Evolutionary conservation across 2,888 invertebrate genomes (phyloP), one percentile per base, ranked within the genome.

Genomic region (Luperina testacea): DNA sequence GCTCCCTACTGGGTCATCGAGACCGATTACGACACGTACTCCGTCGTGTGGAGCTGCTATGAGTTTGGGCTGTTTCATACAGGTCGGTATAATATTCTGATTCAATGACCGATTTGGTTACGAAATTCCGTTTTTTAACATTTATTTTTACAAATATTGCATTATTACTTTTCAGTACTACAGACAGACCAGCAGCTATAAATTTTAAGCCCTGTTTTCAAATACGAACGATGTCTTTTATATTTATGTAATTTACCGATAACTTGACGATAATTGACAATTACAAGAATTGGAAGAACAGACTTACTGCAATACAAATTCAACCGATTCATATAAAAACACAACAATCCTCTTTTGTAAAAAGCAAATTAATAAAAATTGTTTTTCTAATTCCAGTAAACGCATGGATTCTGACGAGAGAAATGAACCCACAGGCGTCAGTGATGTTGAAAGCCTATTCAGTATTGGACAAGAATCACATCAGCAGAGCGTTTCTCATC

Each of bases 11-110:
- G 96, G 96, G 97, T 98, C 32, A 96, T 98, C 75, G 98, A 98
- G 81, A 98, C 98, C 0, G 98, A 98, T 93, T 98, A 98, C 90
- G 97, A 97, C 63, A 97, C 94, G 83, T 98, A 97, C 89, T 97
- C 98, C 0, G 97, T 98, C 0, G 97, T 98, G 57, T 98, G 98
- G 98, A 97, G 98, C 84, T 97, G 97, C 87, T 94, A 94, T 68
- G 95, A 95, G 75, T 92, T 97, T 75, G 97, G 97, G 72, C 87
- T 97, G 27, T 93, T 97, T 79, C 97, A 97, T 89, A 95, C 97
- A 80, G 93, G 97, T 97, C 88, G 11, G 61, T 71, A 57, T 9
- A 53, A 24, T 32, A 70, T 70, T 24, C 20, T 51, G 27, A 32
- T 69, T 51, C 0, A 15, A 32, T 32, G 15, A n/a, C 24, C 32